Evolutionary conservation across 2,113 vertebrate species (phyloP).

Genomic region (Megaptera novaeangliae): DNA sequence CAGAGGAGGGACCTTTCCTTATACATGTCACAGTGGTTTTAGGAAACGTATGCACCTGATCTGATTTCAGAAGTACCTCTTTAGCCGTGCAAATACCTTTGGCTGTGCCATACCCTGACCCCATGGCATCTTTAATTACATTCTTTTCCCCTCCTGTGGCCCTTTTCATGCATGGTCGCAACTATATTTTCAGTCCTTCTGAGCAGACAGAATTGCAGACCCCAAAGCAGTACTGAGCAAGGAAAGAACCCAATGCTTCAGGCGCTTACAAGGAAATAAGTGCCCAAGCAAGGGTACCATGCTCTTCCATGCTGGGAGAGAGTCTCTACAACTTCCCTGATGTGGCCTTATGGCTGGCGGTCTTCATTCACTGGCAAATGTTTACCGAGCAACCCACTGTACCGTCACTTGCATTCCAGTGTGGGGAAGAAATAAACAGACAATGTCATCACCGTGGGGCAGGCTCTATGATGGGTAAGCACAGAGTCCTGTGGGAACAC

Average conservation of each 20-base stretch:
- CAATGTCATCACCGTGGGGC: background rate
- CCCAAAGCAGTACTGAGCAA: background rate
- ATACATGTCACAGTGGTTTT: background rate
- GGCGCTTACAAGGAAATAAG: background rate
- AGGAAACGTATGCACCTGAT: background rate
- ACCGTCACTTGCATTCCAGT: background rate
- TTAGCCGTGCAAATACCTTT: background rate
- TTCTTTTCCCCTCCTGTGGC: background rate
- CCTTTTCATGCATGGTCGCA: background rate
- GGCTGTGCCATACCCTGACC: background rate
- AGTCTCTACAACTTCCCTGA: background rate
- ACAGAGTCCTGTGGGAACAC: background rate
- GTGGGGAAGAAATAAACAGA: background rate
- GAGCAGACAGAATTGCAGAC: background rate
- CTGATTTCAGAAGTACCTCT: background rate
- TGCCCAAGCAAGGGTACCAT: accelerated
- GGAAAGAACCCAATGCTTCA: background rate
- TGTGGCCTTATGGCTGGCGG: too few species aligned
- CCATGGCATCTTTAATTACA: background rate
- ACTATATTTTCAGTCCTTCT: background rate
- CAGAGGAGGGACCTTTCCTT: background rate
- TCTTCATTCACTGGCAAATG: background rate
- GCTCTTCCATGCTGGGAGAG: background rate
- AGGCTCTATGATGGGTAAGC: accelerated
- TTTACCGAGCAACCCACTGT: background rate